phyloP scores from a whole-genome alignment of 2,113 vertebrate species.

The Pangasianodon gigas region DNA sequence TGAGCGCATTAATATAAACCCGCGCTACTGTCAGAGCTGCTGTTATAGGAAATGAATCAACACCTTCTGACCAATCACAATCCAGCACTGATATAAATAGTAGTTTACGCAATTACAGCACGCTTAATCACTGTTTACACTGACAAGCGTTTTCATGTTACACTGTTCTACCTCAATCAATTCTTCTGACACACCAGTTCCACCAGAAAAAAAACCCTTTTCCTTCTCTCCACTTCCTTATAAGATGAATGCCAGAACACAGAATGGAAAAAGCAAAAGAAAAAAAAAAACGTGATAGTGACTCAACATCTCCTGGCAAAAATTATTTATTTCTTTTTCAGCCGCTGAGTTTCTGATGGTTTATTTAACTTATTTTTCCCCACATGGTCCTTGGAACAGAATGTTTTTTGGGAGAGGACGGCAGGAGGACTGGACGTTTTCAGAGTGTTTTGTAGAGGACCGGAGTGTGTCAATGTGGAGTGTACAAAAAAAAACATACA shows the following conservation, averaged over 20 bases:
- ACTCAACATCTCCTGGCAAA: constrained; percentile 63
- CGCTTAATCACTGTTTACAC: neutral
- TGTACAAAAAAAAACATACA: neutral
- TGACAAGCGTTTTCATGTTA: neutral
- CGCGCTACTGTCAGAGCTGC: neutral
- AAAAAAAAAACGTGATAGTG: constrained; percentile 58
- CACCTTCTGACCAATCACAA: neutral
- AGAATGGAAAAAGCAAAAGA: constrained; percentile 46
- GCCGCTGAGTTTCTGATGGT: constrained; percentile 35
- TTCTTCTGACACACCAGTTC: neutral
- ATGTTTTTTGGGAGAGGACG: constrained; percentile 35
- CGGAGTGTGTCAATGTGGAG: neutral
- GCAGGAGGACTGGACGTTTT: neutral
- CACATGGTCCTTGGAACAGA: constrained; percentile 51
- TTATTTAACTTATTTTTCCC: constrained; percentile 46
- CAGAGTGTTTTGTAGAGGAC: constrained; percentile 35
- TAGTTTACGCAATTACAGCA: neutral
- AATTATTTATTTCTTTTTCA: constrained; percentile 44
- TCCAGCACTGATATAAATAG: neutral
- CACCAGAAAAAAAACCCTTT: neutral
- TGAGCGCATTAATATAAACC: neutral
- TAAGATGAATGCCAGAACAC: constrained; percentile 55
- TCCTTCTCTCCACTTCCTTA: constrained; percentile 46
- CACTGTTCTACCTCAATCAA: neutral
- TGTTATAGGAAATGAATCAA: neutral